Conservation (phyloP, 1,140 invertebrate genomes). For the Pemphigus obesinymphae region DNA sequence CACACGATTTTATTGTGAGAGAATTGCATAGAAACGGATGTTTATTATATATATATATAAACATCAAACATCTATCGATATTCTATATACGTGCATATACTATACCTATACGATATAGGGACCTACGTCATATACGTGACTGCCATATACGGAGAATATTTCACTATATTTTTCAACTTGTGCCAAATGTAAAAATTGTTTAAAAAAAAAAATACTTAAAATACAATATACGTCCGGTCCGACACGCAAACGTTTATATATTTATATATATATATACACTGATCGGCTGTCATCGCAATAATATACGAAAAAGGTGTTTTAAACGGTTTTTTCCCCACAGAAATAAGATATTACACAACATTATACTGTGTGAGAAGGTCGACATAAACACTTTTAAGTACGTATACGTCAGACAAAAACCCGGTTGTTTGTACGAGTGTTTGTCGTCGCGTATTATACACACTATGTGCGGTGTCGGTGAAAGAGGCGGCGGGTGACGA, state of each 20-base stretch:
- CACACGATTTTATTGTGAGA: conserved; percentile 1
- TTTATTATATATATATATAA: no score
- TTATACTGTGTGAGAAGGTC: background rate
- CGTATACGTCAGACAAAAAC: background rate
- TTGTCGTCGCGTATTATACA: background rate
- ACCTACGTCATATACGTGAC: background rate
- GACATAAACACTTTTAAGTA: background rate
- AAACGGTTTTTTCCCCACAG: background rate
- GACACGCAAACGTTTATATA: background rate
- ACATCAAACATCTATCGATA: background rate
- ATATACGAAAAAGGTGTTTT: no score
- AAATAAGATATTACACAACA: background rate
- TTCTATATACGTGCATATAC: no score
- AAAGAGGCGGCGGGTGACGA: background rate
- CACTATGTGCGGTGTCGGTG: background rate
- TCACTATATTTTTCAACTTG: background rate
- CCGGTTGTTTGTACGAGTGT: background rate
- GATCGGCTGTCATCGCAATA: background rate
- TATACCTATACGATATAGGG: no score
- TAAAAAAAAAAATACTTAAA: no score
- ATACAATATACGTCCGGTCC: no score
- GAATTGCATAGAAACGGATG: background rate
- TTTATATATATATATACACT: background rate
- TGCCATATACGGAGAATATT: background rate
- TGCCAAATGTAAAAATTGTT: background rate